Evolutionary conservation across 1,140 invertebrate species (phyloP).

Genomic region (Zophobas morio): DNA sequence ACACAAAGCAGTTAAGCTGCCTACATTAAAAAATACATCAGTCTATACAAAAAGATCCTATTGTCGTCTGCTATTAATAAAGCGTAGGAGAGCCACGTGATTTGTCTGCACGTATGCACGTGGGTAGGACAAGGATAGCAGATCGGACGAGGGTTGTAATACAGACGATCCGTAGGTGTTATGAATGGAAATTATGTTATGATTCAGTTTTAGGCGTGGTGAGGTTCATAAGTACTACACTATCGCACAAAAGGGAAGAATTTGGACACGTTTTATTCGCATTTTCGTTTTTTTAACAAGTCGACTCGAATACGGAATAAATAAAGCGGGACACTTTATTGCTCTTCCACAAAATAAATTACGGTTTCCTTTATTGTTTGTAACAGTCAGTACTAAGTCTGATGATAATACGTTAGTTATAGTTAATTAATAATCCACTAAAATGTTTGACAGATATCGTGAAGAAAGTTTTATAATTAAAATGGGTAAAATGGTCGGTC

Average conservation of each 20-base stretch:
- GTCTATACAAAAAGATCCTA: constrained; percentile 58
- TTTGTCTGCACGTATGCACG: constrained; percentile 22
- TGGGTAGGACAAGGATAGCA: constrained; percentile 32
- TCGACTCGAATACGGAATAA: neutral
- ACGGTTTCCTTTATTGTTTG: neutral
- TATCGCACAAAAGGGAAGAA: constrained; percentile 1
- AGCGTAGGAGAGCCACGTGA: constrained; percentile 54
- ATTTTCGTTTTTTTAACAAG: no score
- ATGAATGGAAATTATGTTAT: constrained; percentile 51
- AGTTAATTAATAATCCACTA: neutral
- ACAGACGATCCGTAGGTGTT: constrained; percentile 46
- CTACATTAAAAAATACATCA: constrained; percentile 59
- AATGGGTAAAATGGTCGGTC: neutral
- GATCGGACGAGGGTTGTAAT: constrained; percentile 39
- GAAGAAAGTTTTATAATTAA: neutral
- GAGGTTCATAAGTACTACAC: constrained; percentile 27
- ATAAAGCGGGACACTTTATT: neutral
- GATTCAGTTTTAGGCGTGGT: constrained; percentile 50
- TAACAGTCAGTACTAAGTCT: neutral
- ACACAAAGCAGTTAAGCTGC: constrained; percentile 53
- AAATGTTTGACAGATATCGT: neutral
- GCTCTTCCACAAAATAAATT: neutral
- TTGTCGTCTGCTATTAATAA: constrained; percentile 63
- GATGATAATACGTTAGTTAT: neutral
- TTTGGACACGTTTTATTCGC: neutral